These are phyloP conservation scores for Samia ricini DNA, from an alignment of 1,140 invertebrate species.

Conservation along the genomic window DNA sequence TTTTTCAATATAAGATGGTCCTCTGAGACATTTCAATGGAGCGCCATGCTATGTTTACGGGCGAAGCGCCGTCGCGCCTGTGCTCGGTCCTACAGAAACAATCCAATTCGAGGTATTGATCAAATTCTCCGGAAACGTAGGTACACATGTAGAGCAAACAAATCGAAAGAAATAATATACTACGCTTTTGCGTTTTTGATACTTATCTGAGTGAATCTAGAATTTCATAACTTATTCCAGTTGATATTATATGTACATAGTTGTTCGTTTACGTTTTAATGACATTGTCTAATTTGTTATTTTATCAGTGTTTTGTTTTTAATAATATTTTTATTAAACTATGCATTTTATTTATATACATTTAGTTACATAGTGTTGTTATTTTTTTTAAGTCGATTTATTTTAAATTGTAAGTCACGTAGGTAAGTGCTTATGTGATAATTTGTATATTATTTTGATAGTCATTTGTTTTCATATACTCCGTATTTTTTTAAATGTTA, in stretches of 20 bases:
- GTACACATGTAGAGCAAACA: constrained; percentile 13
- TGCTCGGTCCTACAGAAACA: constrained; percentile 43
- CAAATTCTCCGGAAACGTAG: constrained; percentile 37
- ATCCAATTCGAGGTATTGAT: constrained; percentile 57
- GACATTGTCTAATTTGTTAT: background rate
- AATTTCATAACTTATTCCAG: background rate
- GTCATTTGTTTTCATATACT: background rate
- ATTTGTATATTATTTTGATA: no score
- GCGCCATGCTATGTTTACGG: constrained; percentile 56
- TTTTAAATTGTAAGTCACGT: no score
- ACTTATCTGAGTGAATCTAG: background rate
- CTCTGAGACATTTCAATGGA: constrained; percentile 68
- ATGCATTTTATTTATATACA: no score
- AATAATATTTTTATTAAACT: no score
- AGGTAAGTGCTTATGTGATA: no score
- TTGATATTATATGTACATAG: background rate
- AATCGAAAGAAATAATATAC: constrained; percentile 16
- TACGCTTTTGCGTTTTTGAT: background rate
- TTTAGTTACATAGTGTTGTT: no score
- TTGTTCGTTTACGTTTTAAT: background rate
- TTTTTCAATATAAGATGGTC: constrained; percentile 70
- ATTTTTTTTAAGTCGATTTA: no score
- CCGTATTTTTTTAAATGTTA: background rate
- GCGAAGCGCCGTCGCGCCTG: constrained; percentile 28
- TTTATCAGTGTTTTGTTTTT: background rate